Evolutionary conservation across 2,797 vertebrate genomes (phyloP).

Genomic region (Mormyrus proboscirostris): DNA sequence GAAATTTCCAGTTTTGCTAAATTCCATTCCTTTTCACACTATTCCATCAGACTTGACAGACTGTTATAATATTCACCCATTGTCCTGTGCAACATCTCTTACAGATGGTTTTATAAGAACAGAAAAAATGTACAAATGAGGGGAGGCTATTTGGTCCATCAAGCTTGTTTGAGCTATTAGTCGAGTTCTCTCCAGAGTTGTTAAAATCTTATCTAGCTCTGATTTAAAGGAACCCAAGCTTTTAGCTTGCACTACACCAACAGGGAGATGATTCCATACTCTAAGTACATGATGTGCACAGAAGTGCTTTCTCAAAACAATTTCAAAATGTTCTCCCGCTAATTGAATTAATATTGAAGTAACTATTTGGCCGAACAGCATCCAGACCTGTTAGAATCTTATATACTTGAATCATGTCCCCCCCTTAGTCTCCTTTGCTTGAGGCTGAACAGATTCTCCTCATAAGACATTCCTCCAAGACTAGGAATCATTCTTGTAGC

Average conservation of each 20-base stretch:
- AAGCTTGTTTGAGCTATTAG: neutral
- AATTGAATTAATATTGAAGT: neutral
- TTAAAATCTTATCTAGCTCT: neutral
- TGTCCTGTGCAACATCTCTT: neutral
- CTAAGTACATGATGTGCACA: neutral
- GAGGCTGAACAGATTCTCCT: too few species aligned
- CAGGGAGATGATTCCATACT: neutral
- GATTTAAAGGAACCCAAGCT: neutral
- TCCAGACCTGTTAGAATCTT: neutral
- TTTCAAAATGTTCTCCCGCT: neutral
- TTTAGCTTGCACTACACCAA: neutral
- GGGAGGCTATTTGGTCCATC: neutral
- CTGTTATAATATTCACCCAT: neutral
- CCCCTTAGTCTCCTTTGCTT: too few species aligned
- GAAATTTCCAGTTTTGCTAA: neutral
- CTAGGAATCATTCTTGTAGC: too few species aligned
- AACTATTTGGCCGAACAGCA: neutral
- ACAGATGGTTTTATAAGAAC: neutral
- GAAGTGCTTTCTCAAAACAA: neutral
- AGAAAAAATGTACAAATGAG: neutral
- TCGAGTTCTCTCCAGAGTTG: too few species aligned
- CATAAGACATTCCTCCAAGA: too few species aligned
- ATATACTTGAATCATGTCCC: too few species aligned
- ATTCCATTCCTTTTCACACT: neutral
- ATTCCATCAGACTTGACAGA: neutral